Percentiles rank a stretch among this genome's conserved stretches.
Conservation (phyloP, 2,113 vertebrate species). For the Erythrolamprus reginae region DNA sequence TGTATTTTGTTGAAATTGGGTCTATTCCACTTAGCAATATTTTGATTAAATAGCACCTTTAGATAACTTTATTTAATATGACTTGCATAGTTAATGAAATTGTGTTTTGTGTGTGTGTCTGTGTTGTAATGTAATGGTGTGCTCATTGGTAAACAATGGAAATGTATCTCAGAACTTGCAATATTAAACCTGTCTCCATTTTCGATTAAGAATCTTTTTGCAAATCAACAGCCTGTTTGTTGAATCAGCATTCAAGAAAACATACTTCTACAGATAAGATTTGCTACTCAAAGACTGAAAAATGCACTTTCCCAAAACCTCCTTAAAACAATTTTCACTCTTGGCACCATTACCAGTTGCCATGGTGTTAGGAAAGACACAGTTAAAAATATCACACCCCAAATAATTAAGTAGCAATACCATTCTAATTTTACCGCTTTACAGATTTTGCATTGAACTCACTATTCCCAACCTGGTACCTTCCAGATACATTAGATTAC, state of each 20-base stretch:
- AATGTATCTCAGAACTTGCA: conserved; percentile 17
- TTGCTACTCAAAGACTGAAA: background rate
- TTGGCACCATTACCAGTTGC: background rate
- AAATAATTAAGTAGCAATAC: background rate
- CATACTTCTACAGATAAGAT: conserved; percentile 13
- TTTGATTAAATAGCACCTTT: conserved; percentile 34
- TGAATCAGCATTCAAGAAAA: background rate
- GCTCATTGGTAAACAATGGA: conserved; percentile 36
- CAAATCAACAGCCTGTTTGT: background rate
- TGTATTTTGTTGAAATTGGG: background rate
- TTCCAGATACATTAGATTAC: background rate
- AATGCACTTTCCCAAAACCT: background rate
- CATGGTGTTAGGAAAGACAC: background rate
- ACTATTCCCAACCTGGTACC: background rate
- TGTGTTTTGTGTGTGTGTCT: background rate
- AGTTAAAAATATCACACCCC: background rate
- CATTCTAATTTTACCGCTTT: background rate
- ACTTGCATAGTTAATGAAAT: background rate
- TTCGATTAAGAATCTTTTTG: background rate
- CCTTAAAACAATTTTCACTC: background rate
- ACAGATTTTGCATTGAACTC: background rate
- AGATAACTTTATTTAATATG: conserved; percentile 11
- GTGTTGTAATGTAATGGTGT: background rate
- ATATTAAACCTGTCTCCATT: conserved; percentile 11
- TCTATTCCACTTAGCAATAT: background rate